Percentiles rank a stretch among this genome's conserved stretches.
Evolutionary conservation across 2,888 invertebrate species (phyloP).

Genomic region (Rhorus exstirpatorius): DNA sequence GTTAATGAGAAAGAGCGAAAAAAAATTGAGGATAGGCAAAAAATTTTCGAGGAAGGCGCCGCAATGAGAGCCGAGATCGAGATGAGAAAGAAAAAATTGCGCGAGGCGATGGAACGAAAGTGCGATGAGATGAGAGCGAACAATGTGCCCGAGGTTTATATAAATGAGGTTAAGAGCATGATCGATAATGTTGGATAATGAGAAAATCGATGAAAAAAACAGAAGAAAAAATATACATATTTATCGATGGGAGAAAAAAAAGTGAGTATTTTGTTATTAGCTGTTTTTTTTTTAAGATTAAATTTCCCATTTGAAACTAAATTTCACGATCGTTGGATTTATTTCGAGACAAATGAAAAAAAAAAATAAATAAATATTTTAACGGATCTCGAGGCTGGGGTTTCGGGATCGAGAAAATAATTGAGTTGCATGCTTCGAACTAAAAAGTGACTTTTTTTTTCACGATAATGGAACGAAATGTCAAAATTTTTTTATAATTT

Average conservation of each 20-base stretch:
- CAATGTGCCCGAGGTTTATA: constrained; percentile 88
- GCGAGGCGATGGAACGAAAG: constrained; percentile 87
- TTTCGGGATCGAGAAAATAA: too few relatives aligned
- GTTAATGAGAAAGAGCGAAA: constrained; percentile 90
- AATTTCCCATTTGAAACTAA: too few relatives aligned
- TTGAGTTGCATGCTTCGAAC: too few relatives aligned
- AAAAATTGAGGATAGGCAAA: constrained; percentile 88
- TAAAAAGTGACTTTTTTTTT: too few relatives aligned
- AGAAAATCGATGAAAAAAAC: neutral
- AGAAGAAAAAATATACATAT: neutral
- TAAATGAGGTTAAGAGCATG: constrained; percentile 86
- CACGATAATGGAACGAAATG: too few relatives aligned
- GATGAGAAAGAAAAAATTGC: constrained; percentile 87
- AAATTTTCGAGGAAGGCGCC: constrained; percentile 90
- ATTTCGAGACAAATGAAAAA: too few relatives aligned
- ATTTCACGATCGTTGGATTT: too few relatives aligned
- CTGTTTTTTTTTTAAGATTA: too few relatives aligned
- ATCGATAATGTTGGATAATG: constrained; percentile 79
- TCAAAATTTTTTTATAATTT: too few relatives aligned
- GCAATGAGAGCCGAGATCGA: constrained; percentile 89
- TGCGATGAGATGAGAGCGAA: constrained; percentile 88
- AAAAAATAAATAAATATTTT: too few relatives aligned
- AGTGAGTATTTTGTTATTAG: neutral
- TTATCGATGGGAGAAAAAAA: too few relatives aligned
- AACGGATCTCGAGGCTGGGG: too few relatives aligned